Percentiles rank a stretch among this genome's conserved stretches.
These are phyloP conservation scores for Drosophila demipolita DNA, from an alignment of 2,888 invertebrate genomes.

Conservation along the genomic window DNA sequence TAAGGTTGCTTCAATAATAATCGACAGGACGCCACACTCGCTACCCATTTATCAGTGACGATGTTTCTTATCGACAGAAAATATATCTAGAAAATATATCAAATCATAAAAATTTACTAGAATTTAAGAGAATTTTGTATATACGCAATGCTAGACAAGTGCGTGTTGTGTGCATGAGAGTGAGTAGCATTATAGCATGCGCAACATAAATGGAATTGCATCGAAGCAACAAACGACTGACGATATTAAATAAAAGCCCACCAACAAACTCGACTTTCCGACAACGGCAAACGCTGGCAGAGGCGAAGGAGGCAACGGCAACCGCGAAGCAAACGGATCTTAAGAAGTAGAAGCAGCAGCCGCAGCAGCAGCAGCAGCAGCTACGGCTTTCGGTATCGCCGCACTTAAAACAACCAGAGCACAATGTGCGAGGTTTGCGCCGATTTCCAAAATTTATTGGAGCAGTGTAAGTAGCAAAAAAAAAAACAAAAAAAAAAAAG, in stretches of 20 bases:
- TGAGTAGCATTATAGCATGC: constrained; percentile 50
- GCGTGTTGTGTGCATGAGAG: constrained; percentile 58
- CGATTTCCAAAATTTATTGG: constrained; percentile 96
- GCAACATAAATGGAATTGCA: constrained; percentile 76
- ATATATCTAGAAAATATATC: constrained; percentile 67
- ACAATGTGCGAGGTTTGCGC: constrained; percentile 97
- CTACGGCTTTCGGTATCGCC: constrained; percentile 43
- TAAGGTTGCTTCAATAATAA: constrained; percentile 27
- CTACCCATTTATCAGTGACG: constrained; percentile 52
- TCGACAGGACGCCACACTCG: constrained; percentile 37
- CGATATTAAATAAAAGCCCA: constrained; percentile 64
- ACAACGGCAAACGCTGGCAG: constrained; percentile 52
- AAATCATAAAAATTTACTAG: constrained; percentile 65
- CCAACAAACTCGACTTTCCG: constrained; percentile 61
- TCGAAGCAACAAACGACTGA: constrained; percentile 51
- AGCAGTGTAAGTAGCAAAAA: constrained; percentile 89
- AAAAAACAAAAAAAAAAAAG: neutral
- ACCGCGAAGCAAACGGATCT: constrained; percentile 59
- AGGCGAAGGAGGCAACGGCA: constrained; percentile 48
- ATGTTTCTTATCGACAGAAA: constrained; percentile 66
- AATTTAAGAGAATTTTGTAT: constrained; percentile 61
- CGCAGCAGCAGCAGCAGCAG: constrained; percentile 44
- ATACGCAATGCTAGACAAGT: constrained; percentile 67
- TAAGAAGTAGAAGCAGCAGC: constrained; percentile 56
- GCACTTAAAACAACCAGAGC: constrained; percentile 44